Base-by-base conservation (phyloP, 2,113 vertebrate genomes). In the Microcebus murinus region DNA sequence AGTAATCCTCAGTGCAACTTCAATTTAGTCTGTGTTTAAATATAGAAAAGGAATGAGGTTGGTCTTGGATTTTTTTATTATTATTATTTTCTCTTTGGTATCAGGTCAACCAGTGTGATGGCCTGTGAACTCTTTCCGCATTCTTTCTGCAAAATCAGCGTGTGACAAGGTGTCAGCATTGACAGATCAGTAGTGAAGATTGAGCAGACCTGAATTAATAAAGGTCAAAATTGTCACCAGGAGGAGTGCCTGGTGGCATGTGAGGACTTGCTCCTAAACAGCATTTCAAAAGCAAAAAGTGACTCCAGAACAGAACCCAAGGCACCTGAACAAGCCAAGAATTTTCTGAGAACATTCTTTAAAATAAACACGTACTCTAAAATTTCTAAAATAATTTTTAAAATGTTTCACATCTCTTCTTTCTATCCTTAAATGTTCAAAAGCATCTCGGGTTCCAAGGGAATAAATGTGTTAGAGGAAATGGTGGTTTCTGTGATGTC, bases 211-310 rank as follows among this genome's bases (percentile, higher is more conserved):
- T 98, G 98, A 98, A 98, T 98, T 99, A 98, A 99, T 98, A 98
- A 99, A 99, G 98, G 98, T 99, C 98, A 99, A 90, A 97, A 98
- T 98, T 93, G n/a, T 98, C 98, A 98, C 93, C 96, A 98, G 97
- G 96, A 98, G 94, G 97, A 98, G 95, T 97, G 97, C 90, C 97
- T 94, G 48, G 90, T 98, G 96, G 95, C 96, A 93, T 95, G 82
- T 79, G 93, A 98, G 96, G 95, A 97, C 97, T 97, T 95, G 86
- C 90, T 96, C 95, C 94, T 84, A 94, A 97, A 67, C 31, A 90
- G 55, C 87, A 63, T 80, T 63, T 85, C 86, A 65, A 97, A 96
- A 70, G 93, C 87, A 96, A 95, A 93, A 61, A 96, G 92, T 83
- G 95, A 73, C 74, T 96, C 85, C 23, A 77, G 93, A 86, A 45